Evolutionary conservation across 2,888 invertebrate genomes (phyloP).

Genomic region (Drosophila macrospina): DNA sequence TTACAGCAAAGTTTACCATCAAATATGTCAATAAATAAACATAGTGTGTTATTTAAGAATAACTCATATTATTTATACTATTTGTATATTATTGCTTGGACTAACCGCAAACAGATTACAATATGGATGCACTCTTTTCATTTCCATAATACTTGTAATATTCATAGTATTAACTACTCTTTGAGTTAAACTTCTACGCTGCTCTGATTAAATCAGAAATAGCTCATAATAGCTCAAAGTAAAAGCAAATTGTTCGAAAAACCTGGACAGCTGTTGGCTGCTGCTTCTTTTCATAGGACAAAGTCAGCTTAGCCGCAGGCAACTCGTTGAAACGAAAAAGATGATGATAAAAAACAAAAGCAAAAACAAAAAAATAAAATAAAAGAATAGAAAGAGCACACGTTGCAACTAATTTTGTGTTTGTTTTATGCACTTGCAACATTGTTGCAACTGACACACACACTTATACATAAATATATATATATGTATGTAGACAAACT

Average conservation of each 20-base stretch:
- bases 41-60: constrained; percentile 2
- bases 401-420: constrained; percentile 71
- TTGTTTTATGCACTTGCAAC: constrained; percentile 77
- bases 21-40: constrained; percentile 40
- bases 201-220: not conserved
- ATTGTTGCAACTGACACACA: constrained; percentile 65
- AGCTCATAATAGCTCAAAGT: constrained; percentile 14
- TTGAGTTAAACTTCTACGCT: too few relatives aligned
- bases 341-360: constrained; percentile 22
- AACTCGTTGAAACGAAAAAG: constrained; percentile 38
- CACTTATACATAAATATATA: constrained; percentile 21
- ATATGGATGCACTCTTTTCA: not conserved
- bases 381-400: constrained; percentile 57
- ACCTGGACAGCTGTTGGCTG: constrained; percentile 52
- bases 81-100: not conserved
- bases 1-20: constrained; percentile 38
- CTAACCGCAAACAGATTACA: not conserved
- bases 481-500: constrained; percentile 52
- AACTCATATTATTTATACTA: constrained; percentile 1
- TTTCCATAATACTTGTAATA: not conserved
- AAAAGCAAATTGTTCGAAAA: not conserved
- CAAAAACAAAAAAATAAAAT: not conserved
- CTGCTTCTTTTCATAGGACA: constrained; percentile 25
- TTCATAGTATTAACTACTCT: not conserved
- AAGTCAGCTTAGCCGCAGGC: constrained; percentile 43